Evolutionary conservation across 2,797 vertebrate genomes (phyloP).

Genomic region (Sebastes taczanowskii): DNA sequence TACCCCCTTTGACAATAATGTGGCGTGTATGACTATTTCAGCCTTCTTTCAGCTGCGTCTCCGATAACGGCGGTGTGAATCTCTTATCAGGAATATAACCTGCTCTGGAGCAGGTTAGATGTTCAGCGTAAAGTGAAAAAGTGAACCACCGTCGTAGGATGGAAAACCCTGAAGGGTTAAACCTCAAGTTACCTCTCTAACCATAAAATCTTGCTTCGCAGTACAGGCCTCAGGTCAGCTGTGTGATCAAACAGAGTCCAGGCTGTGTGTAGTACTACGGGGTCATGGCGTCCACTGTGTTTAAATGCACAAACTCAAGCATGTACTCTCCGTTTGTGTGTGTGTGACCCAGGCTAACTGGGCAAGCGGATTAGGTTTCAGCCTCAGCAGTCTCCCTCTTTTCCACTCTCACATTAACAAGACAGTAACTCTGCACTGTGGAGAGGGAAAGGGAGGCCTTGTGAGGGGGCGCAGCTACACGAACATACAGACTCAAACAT

Average conservation of each 20-base stretch:
- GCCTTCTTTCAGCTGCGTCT: no score
- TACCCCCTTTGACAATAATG: no score
- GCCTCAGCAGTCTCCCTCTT: constrained; percentile 47
- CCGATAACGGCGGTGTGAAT: no score
- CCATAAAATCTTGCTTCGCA: no score
- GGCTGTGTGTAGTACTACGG: background rate
- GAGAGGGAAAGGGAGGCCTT: constrained; percentile 52
- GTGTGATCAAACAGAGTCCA: constrained; percentile 1
- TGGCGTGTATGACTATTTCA: no score
- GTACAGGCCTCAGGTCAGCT: background rate
- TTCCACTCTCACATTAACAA: constrained; percentile 63
- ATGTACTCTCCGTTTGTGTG: background rate
- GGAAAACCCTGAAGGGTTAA: no score
- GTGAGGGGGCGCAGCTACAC: constrained; percentile 41
- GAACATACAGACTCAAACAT: constrained; percentile 12
- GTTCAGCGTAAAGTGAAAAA: no score
- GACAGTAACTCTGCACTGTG: constrained; percentile 50
- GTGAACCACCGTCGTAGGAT: no score
- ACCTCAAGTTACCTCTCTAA: no score
- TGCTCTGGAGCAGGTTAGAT: no score
- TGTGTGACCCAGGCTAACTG: constrained; percentile 33
- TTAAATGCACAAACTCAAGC: background rate
- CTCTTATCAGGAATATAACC: no score
- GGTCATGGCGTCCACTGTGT: background rate
- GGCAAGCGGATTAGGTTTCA: constrained; percentile 69